phyloP scores from a whole-genome alignment of 2,113 vertebrate genomes.

The Suricata suricatta region DNA sequence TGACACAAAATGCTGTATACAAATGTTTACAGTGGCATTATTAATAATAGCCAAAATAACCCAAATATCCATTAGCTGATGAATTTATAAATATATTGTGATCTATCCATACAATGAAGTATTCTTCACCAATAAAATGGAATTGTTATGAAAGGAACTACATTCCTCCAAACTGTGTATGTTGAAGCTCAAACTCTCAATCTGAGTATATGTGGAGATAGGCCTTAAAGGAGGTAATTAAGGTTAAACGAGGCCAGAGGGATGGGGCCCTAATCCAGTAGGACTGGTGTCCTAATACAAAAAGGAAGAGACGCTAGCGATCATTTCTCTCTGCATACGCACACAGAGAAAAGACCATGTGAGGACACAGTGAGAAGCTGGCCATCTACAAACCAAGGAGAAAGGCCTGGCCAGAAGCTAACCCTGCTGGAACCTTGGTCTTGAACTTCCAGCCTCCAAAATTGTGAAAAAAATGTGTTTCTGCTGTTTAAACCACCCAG shows the following conservation, averaged over 20 bases:
- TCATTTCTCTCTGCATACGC: no score
- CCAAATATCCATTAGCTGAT: neutral
- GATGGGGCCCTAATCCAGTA: neutral
- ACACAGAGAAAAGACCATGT: neutral
- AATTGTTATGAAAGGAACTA: neutral
- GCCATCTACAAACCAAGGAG: neutral
- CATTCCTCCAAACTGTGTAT: neutral
- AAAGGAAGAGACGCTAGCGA: neutral
- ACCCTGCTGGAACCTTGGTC: neutral
- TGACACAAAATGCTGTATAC: neutral
- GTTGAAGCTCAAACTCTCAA: neutral
- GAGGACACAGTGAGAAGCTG: neutral
- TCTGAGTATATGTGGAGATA: neutral
- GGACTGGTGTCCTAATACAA: neutral
- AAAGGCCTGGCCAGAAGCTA: neutral
- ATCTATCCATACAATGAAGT: neutral
- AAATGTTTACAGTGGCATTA: neutral
- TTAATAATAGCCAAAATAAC: neutral
- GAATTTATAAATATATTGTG: neutral
- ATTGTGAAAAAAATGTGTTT: neutral
- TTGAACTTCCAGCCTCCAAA: neutral
- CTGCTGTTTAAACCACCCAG: neutral
- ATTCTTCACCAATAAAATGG: neutral
- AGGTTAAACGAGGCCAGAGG: neutral
- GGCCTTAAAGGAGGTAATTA: neutral